Evolutionary conservation across 2,888 invertebrate genomes (phyloP).

Genomic region (Malacosoma neustria): DNA sequence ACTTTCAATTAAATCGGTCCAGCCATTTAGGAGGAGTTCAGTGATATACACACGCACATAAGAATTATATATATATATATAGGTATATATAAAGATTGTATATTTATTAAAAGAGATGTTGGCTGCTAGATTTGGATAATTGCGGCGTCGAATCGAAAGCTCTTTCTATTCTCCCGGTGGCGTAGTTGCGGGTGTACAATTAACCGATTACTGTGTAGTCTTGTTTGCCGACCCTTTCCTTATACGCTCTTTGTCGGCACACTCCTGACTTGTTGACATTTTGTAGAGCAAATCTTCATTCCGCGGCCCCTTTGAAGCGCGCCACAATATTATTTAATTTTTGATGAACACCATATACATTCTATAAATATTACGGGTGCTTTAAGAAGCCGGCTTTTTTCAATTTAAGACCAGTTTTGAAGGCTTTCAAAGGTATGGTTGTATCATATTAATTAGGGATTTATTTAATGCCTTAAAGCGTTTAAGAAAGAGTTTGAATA

Average conservation of each 20-base stretch:
- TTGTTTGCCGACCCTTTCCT: constrained; percentile 31
- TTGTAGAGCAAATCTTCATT: constrained; percentile 69
- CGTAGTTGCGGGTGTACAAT: constrained; percentile 51
- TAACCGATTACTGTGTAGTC: constrained; percentile 48
- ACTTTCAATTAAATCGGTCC: no score
- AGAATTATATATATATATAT: no score
- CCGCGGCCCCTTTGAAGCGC: constrained; percentile 62
- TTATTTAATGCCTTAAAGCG: neutral
- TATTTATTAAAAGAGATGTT: no score
- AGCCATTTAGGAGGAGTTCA: no score
- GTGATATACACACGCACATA: no score
- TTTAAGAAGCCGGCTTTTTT: constrained; percentile 11
- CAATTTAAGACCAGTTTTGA: constrained; percentile 4
- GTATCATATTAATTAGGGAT: neutral
- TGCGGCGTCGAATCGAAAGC: neutral
- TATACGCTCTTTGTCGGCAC: constrained; percentile 46
- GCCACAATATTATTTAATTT: constrained; percentile 53
- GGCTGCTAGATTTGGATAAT: neutral
- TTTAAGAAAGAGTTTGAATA: neutral
- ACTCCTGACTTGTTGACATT: constrained; percentile 55
- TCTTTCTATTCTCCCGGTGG: constrained; percentile 1
- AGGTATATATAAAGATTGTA: no score
- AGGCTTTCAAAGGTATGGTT: neutral
- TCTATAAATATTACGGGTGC: constrained; percentile 22
- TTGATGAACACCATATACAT: constrained; percentile 43